These are phyloP conservation scores for Hirtodrosophila alboralis DNA, from an alignment of 2,888 invertebrate species.

Conservation along the genomic window DNA sequence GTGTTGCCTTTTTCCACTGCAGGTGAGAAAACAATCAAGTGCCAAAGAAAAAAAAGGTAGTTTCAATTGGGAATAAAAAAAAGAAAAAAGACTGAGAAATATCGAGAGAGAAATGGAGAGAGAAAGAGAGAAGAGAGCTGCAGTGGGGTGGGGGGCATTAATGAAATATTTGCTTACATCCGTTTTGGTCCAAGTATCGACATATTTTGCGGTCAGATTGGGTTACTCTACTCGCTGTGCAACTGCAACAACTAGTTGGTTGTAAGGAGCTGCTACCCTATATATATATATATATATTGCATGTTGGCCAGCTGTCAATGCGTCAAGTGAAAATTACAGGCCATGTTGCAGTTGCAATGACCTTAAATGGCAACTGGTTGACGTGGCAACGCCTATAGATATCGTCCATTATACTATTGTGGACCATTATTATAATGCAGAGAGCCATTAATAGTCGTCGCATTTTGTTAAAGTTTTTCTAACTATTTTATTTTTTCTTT, in stretches of 20 bases:
- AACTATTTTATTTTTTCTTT: too few species aligned
- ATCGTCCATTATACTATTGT: conserved; percentile 60
- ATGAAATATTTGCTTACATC: conserved; percentile 60
- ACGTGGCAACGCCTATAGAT: conserved; percentile 67
- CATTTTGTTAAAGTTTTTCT: conserved; percentile 1
- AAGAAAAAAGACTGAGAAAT: conserved; percentile 3
- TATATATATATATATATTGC: conserved; percentile 18
- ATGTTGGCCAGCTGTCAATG: conserved; percentile 68
- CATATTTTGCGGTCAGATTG: conserved; percentile 61
- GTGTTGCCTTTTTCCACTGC: conserved; percentile 1
- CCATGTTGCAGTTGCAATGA: conserved; percentile 53
- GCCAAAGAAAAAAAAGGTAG: conserved; percentile 35
- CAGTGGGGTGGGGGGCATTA: too few species aligned
- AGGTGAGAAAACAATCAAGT: conserved; percentile 58
- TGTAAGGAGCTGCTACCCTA: conserved; percentile 43
- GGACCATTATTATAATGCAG: conserved; percentile 71
- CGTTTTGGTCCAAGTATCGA: conserved; percentile 49
- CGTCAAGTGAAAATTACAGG: conserved; percentile 73
- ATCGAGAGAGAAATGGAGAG: not conserved
- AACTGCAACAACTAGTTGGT: conserved; percentile 26
- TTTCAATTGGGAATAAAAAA: conserved; percentile 18
- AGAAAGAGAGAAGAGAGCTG: not conserved
- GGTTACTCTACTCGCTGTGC: conserved; percentile 36
- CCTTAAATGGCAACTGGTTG: conserved; percentile 74
- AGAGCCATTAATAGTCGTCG: conserved; percentile 59